phyloP scores from a whole-genome alignment of 2,113 vertebrate species.

The Thomomys bottae region DNA sequence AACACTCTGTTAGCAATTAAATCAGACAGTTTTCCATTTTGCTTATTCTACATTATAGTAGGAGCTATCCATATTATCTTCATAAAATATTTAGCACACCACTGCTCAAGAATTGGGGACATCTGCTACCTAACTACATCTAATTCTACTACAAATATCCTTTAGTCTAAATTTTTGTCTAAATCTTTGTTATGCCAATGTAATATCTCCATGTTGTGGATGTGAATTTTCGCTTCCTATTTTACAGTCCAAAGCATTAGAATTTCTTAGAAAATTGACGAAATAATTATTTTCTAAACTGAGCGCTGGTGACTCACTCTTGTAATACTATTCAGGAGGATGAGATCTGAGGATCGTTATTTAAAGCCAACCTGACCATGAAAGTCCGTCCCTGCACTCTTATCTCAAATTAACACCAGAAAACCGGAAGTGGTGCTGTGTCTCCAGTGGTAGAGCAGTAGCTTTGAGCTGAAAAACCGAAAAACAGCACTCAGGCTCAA shows the following conservation, averaged over 20 bases:
- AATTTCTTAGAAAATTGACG: neutral
- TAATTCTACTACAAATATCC: neutral
- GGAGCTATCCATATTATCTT: neutral
- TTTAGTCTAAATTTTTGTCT: neutral
- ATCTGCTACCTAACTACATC: neutral
- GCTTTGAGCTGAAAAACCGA: too few relatives aligned
- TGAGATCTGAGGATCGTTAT: too few relatives aligned
- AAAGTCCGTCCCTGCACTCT: too few relatives aligned
- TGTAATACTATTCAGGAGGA: too few relatives aligned
- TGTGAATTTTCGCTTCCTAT: neutral
- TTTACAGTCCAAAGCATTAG: neutral
- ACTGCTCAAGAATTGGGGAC: neutral
- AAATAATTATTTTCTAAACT: neutral
- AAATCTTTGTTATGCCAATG: neutral
- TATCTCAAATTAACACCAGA: too few relatives aligned
- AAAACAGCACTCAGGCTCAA: too few relatives aligned
- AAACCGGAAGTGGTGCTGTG: too few relatives aligned
- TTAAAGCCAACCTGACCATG: too few relatives aligned
- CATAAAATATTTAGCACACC: slow-evolving; percentile 1
- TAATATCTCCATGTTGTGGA: neutral
- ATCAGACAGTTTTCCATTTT: neutral
- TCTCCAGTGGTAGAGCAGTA: too few relatives aligned
- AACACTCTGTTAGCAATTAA: neutral
- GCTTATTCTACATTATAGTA: neutral
- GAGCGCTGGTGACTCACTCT: too few relatives aligned